Evolutionary conservation across 2,797 vertebrate genomes (phyloP).

Genomic region (Xyrichtys novacula): DNA sequence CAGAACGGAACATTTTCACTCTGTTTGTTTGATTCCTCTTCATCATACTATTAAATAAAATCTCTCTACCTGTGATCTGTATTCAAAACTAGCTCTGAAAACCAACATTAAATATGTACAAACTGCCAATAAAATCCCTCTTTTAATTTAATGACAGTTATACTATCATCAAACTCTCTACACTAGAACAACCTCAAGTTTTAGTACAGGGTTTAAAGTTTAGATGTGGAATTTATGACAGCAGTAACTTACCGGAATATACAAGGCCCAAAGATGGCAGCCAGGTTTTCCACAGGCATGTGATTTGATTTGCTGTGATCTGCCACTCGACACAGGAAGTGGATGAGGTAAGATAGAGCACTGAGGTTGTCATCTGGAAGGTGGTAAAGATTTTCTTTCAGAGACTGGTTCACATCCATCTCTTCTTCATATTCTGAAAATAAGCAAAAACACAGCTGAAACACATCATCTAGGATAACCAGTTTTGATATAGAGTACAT

Average conservation of each 20-base stretch:
- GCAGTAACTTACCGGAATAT: conserved; percentile 85
- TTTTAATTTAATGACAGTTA: neutral
- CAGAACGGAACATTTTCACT: neutral
- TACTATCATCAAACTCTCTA: conserved; percentile 5
- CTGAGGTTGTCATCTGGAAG: conserved; percentile 80
- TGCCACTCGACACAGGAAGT: conserved; percentile 85
- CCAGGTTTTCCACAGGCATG: conserved; percentile 88
- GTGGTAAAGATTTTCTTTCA: conserved; percentile 75
- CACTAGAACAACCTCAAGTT: conserved; percentile 2
- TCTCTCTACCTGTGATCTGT: neutral
- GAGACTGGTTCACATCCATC: conserved; percentile 60
- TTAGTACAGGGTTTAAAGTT: conserved; percentile 11
- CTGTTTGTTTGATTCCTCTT: conserved; percentile 7
- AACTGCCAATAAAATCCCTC: neutral
- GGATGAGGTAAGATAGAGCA: conserved; percentile 83
- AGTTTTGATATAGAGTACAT: neutral
- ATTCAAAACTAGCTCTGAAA: conserved; percentile 9
- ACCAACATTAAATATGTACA: neutral
- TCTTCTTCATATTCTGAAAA: conserved; percentile 58
- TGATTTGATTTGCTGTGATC: conserved; percentile 83
- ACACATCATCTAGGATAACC: conserved; percentile 1
- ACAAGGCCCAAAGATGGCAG: conserved; percentile 86
- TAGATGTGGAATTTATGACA: conserved; percentile 21
- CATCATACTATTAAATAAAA: too few relatives aligned
- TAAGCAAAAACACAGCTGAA: conserved; percentile 17